A percentile compares a stretch with the other conserved stretches of the same genome.
These are phyloP conservation scores for Drosophila mauritiana DNA, from an alignment of 1,140 invertebrate genomes.

Conservation along the genomic window DNA sequence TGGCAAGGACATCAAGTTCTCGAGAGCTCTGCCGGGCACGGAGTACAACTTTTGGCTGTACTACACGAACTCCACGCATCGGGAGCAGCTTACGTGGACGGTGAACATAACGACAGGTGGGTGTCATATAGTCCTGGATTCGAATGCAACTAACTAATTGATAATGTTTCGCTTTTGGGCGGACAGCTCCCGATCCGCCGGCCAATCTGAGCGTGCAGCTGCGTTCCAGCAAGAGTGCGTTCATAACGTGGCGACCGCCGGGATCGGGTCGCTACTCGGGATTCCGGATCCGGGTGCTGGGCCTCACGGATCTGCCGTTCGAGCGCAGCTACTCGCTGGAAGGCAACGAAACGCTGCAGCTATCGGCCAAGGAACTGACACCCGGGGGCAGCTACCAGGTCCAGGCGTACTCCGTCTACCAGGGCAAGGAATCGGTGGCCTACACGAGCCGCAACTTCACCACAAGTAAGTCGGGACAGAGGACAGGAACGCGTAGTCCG, in stretches of 20 bases:
- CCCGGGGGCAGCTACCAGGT: slow-evolving; percentile 93
- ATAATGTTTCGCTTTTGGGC: neutral
- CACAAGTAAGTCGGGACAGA: slow-evolving; percentile 89
- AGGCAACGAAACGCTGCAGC: slow-evolving; percentile 88
- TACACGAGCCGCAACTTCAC: slow-evolving; percentile 96
- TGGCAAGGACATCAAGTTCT: slow-evolving; percentile 93
- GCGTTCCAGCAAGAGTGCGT: slow-evolving; percentile 91
- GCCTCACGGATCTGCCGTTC: slow-evolving; percentile 87
- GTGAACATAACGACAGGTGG: slow-evolving; percentile 94
- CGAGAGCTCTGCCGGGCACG: slow-evolving; percentile 92
- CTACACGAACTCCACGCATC: slow-evolving; percentile 93
- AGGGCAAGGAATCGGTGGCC: slow-evolving; percentile 94
- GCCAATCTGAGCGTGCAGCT: slow-evolving; percentile 93
- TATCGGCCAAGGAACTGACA: slow-evolving; percentile 92
- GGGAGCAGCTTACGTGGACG: slow-evolving; percentile 94
- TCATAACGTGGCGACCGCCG: slow-evolving; percentile 93
- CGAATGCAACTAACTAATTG: neutral
- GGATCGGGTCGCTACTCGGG: slow-evolving; percentile 91
- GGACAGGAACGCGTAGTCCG: slow-evolving; percentile 50
- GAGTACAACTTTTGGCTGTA: slow-evolving; percentile 96
- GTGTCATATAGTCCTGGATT: slow-evolving; percentile 6
- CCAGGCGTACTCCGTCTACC: slow-evolving; percentile 94
- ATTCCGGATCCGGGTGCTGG: slow-evolving; percentile 90
- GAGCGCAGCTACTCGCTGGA: slow-evolving; percentile 88
- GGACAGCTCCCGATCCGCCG: slow-evolving; percentile 93